phyloP scores from a whole-genome alignment of 23 tunicate genomes.

The Oikopleura vanhoeffeni region DNA sequence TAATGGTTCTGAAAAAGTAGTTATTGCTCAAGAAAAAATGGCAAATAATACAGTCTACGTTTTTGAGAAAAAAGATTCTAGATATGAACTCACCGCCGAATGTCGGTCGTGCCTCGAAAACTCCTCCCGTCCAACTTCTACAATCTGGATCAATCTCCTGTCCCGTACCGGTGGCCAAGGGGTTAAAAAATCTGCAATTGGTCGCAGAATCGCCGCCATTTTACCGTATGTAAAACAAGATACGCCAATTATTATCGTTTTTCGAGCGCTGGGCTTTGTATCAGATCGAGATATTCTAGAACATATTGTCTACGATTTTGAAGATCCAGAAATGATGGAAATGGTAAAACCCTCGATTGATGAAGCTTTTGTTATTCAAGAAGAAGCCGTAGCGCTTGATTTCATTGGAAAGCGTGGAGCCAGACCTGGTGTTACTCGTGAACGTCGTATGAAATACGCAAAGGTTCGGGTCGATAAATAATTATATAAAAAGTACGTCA shows the following conservation, averaged over 20 bases:
- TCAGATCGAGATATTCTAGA: slow-evolving; percentile 93
- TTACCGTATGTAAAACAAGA: slow-evolving; percentile 95
- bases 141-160: slow-evolving; percentile 96
- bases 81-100: slow-evolving; percentile 91
- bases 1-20: slow-evolving; percentile 92
- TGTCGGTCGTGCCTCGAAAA: slow-evolving; percentile 82
- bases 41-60: slow-evolving; percentile 96
- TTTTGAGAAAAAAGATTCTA: slow-evolving; percentile 86
- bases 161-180: slow-evolving; percentile 85
- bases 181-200: slow-evolving; percentile 92
- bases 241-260: slow-evolving; percentile 89
- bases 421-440: slow-evolving; percentile 88
- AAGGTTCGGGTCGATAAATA: too few species aligned
- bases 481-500: too few species aligned
- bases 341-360: slow-evolving; percentile 97
- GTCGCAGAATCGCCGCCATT: slow-evolving; percentile 91
- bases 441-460: slow-evolving; percentile 82
- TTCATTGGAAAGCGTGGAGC: slow-evolving; percentile 98
- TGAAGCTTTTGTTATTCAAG: slow-evolving; percentile 97
- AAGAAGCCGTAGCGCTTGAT: slow-evolving; percentile 85
- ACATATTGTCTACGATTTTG: slow-evolving; percentile 95
- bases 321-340: slow-evolving; percentile 99
- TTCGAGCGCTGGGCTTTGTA: slow-evolving; percentile 95
- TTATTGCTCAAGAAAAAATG: slow-evolving; percentile 99
- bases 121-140: slow-evolving; percentile 85